phyloP scores from a whole-genome alignment of 2,888 invertebrate genomes.

The Leucophenga maculata region DNA sequence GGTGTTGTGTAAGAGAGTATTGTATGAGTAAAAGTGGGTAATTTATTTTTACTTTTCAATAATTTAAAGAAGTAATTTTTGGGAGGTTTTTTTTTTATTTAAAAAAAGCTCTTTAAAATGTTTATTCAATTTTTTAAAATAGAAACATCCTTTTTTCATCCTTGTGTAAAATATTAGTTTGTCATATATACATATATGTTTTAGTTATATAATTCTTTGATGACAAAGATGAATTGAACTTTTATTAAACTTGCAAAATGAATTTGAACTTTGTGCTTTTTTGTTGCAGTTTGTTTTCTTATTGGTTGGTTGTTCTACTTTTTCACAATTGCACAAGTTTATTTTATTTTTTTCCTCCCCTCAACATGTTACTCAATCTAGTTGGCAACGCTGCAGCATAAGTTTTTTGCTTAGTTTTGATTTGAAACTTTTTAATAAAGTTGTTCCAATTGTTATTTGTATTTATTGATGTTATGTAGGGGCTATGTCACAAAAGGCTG shows the following conservation, averaged over 20 bases:
- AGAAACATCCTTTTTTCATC: no score
- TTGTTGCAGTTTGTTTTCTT: constrained; percentile 35
- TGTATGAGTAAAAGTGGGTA: neutral
- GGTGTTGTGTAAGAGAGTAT: neutral
- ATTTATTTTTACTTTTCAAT: no score
- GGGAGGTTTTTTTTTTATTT: no score
- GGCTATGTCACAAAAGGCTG: neutral
- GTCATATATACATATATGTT: no score
- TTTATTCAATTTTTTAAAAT: no score
- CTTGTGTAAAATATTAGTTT: neutral
- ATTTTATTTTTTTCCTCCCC: neutral
- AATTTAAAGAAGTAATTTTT: neutral
- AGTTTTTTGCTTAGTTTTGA: constrained; percentile 7
- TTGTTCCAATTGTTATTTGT: constrained; percentile 47
- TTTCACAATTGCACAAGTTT: constrained; percentile 13
- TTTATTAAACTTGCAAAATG: constrained; percentile 20
- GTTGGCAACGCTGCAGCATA: constrained; percentile 20
- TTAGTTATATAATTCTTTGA: no score
- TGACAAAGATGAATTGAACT: constrained; percentile 57
- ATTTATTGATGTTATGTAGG: constrained; percentile 13
- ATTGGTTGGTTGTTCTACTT: constrained; percentile 4
- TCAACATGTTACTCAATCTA: neutral
- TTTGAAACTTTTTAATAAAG: constrained; percentile 51
- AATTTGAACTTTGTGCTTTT: constrained; percentile 54
- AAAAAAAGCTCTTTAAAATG: no score